Conservation (phyloP, 2,113 vertebrate genomes). For the Ceuthmochares aereus region DNA sequence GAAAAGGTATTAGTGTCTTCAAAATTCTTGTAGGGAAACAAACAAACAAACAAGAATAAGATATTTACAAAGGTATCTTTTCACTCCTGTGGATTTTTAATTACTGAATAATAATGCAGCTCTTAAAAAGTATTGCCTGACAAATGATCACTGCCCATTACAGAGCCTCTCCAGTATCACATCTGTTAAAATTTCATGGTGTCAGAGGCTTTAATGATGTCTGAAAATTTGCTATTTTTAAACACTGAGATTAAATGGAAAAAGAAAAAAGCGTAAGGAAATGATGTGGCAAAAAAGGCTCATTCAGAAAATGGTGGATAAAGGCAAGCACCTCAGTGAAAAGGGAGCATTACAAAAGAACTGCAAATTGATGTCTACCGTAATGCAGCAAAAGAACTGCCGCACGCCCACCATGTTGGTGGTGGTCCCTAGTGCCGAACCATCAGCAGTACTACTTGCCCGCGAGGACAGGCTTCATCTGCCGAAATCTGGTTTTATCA, state of each 20-base stretch:
- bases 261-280: background rate
- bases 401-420: background rate
- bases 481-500: background rate
- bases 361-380: too few species aligned
- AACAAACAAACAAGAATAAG: background rate
- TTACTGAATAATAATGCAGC: conserved; percentile 68
- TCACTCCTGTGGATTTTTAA: conserved; percentile 74
- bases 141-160: conserved; percentile 39
- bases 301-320: background rate
- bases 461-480: background rate
- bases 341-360: background rate
- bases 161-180: conserved; percentile 53
- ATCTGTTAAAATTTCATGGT: conserved; percentile 50
- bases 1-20: background rate
- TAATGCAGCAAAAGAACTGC: background rate
- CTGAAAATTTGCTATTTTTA: conserved; percentile 39
- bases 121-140: conserved; percentile 50
- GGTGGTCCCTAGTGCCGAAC: background rate
- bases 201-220: background rate
- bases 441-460: background rate
- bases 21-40: background rate
- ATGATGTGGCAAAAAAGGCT: background rate
- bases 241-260: background rate
- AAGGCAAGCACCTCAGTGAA: background rate
- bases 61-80: conserved; percentile 72